These are phyloP conservation scores for Panzeria rudis DNA, from an alignment of 2,888 invertebrate genomes.

Conservation along the genomic window DNA sequence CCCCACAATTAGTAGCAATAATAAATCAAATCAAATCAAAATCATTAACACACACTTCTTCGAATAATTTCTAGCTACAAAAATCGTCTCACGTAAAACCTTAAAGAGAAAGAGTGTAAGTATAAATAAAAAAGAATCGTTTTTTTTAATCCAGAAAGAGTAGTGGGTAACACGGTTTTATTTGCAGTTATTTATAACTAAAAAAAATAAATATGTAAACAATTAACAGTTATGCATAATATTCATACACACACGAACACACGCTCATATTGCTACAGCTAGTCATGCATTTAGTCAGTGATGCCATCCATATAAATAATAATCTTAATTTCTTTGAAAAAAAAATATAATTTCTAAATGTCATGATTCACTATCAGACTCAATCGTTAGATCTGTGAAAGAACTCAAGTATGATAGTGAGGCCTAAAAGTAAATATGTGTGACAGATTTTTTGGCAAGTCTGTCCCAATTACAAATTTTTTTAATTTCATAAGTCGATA, in stretches of 20 bases:
- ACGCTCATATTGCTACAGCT: background rate
- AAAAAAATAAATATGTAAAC: conserved; percentile 49
- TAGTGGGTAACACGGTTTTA: conserved; percentile 25
- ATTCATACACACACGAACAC: conserved; percentile 1
- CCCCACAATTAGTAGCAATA: background rate
- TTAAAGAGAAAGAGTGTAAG: conserved; percentile 23
- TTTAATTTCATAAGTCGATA: too few relatives aligned
- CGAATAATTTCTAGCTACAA: background rate
- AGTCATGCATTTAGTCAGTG: background rate
- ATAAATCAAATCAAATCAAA: conserved; percentile 5
- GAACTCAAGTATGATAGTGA: too few relatives aligned
- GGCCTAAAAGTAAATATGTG: too few relatives aligned
- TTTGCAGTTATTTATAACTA: conserved; percentile 41
- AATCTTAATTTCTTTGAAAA: background rate
- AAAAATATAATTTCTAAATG: background rate
- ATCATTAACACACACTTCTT: background rate
- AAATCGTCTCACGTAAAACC: conserved; percentile 1
- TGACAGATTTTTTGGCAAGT: too few relatives aligned
- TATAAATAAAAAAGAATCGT: background rate
- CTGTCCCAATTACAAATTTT: too few relatives aligned
- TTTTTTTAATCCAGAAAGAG: background rate
- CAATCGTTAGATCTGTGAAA: too few relatives aligned
- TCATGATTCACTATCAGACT: too few relatives aligned
- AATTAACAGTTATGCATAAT: conserved; percentile 61
- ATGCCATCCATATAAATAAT: background rate